Percentiles rank a stretch among this genome's conserved stretches.
Conservation (phyloP, 1,140 invertebrate species). For the Drosophila yakuba region DNA sequence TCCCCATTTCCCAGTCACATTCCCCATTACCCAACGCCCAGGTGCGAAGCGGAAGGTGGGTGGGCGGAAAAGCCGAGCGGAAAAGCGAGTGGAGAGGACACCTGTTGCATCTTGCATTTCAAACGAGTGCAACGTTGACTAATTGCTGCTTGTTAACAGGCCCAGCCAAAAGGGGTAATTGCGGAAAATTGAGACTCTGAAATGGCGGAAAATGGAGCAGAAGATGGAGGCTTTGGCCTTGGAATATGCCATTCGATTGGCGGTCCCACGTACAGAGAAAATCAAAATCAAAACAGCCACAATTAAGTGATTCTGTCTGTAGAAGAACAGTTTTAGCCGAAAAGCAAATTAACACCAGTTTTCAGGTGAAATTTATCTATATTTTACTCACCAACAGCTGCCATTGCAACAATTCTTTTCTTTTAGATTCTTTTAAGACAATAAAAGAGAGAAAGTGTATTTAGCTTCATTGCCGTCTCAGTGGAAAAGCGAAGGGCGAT, state of each 20-base stretch:
- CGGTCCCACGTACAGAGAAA: background rate
- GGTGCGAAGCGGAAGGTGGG: no score
- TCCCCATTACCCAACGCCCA: background rate
- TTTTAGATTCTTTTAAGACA: no score
- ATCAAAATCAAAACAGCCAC: no score
- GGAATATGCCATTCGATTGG: constrained; percentile 40
- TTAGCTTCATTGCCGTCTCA: background rate
- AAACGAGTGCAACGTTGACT: constrained; percentile 36
- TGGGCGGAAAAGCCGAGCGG: constrained; percentile 2
- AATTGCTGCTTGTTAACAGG: constrained; percentile 56
- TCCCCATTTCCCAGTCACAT: background rate
- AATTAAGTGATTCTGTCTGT: no score
- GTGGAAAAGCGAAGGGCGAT: constrained; percentile 4
- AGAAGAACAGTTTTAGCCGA: no score
- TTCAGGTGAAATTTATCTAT: no score
- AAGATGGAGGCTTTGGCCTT: background rate
- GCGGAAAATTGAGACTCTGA: constrained; percentile 25
- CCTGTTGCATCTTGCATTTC: constrained; percentile 60
- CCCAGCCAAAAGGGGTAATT: constrained; percentile 41
- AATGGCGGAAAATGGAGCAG: constrained; percentile 1
- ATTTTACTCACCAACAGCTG: no score
- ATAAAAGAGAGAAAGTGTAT: no score
- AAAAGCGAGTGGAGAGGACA: constrained; percentile 14
- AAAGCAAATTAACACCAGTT: no score
- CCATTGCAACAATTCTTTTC: no score